Evolutionary conservation across 2,797 vertebrate genomes (phyloP), one percentile per base, ranked within the genome.

Genomic region (Podargus strigoides): DNA sequence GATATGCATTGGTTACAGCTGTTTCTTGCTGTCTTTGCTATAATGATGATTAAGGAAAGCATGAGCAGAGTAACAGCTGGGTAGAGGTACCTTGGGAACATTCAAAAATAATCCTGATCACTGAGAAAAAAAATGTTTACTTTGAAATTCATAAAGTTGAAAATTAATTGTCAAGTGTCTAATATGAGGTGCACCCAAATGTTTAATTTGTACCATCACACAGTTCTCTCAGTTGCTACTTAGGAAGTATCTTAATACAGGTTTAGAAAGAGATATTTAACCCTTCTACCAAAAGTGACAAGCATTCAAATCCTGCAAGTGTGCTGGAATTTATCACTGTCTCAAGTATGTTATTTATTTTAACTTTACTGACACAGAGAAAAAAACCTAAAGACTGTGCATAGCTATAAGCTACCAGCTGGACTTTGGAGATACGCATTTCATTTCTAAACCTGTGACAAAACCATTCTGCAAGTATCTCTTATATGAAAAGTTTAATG

Each of bases 1-100:
- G 85, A 91, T 87, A 77, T 55, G 86, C 77, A 96, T 93, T 94
- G 89, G 91, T 89, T 94, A 96, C 95, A 97, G 95, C 94, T 96
- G 93, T 94, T 96, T 74, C 80, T 93, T 74, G 78, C 93, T 93
- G 92, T 30, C 92, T 85, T 77, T 88, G 87, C 89, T 90, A 68
- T 80, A 91, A 93, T 75, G 75, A 92, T 90, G 90, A 94, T 95
- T 86, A 94, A 95, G 87, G 83, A 94, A 94, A 94, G 91, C 72
- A 93, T 6, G 10, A 94, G 42, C 80, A 77, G 84, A 77, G 64
- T 32, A 92, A 92, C 92, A 96, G 93, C 94, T 96, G 95, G 91
- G 56, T 39, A 90, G 75, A 90, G 58, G 77, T 80, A 95, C 79
- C 94, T 93, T 92, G 94, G 95, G 91, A 96, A 79, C 90, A 70